phyloP scores from a whole-genome alignment of 2,888 invertebrate genomes.

The Drosophila paranaensis region DNA sequence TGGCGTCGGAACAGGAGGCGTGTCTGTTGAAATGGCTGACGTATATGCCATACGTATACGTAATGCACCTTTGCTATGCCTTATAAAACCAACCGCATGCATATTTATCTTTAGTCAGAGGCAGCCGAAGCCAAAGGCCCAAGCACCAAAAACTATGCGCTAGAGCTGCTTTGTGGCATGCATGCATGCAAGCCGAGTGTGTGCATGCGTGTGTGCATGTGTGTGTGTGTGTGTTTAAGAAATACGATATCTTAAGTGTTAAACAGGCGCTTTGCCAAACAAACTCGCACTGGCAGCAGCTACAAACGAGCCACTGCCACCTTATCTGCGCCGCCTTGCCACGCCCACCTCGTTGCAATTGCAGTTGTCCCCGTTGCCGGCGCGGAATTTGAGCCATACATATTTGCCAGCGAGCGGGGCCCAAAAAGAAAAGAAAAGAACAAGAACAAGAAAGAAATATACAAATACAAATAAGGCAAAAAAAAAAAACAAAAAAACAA shows the following conservation, averaged over 20 bases:
- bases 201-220: slow-evolving; percentile 17
- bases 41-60: slow-evolving; percentile 51
- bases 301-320: slow-evolving; percentile 62
- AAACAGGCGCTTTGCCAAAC: slow-evolving; percentile 80
- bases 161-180: slow-evolving; percentile 34
- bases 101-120: slow-evolving; percentile 69
- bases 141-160: slow-evolving; percentile 16
- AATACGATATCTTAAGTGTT: slow-evolving; percentile 79
- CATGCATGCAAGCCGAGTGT: slow-evolving; percentile 18
- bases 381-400: slow-evolving; percentile 50
- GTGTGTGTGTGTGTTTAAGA: slow-evolving; percentile 54
- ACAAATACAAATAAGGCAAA: slow-evolving; percentile 40
- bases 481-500: background rate
- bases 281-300: slow-evolving; percentile 56
- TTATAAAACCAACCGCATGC: slow-evolving; percentile 72
- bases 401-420: slow-evolving; percentile 35
- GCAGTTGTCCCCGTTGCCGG: slow-evolving; percentile 15
- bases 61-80: slow-evolving; percentile 65
- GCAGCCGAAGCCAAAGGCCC: slow-evolving; percentile 14
- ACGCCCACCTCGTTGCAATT: slow-evolving; percentile 63
- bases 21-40: slow-evolving; percentile 75
- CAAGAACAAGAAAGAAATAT: slow-evolving; percentile 26
- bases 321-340: slow-evolving; percentile 56
- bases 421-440: slow-evolving; percentile 16
- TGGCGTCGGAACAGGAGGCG: slow-evolving; percentile 65